Evolutionary conservation across 2,888 invertebrate genomes (phyloP), one percentile per base, ranked within the genome.

Genomic region (Aphidoletes aphidimyza): DNA sequence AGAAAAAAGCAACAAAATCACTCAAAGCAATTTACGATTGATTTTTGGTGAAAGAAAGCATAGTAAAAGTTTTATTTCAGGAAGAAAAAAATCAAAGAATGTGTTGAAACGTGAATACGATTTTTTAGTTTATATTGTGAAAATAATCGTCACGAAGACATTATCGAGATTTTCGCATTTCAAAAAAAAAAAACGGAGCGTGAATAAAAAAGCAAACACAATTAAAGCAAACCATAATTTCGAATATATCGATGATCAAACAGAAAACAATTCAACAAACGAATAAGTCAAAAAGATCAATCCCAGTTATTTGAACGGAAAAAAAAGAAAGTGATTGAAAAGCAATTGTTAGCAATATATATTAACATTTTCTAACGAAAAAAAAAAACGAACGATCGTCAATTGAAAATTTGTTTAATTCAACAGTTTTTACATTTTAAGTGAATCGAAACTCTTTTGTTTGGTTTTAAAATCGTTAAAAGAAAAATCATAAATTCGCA

Each of bases 271-370:
- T 81, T 81, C 22, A 37, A 81, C n/a, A n/a, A 81, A 30, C 81
- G n/a, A 69, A 34, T 5, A 30, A 34, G 34, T 69, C 34, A 8
- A 81, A 37, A 0, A 6, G n/a, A 37, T 37, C 81, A 37, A n/a
- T 81, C 9, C 81, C 81, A 81, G 81, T 81, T 19, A 81, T 81
- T 81, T 81, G 81, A 81, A 22, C 2, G n/a, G 47, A 47, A 47
- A 6, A 47, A 2, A 47, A 54, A 22, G 47, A 47, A 47, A 19
- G 17, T 17, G 17, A 2, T 17, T 47, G 2, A 11, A 78, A 34
- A 17, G 17, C 36, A 36, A 81, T 9, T 37, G 81, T 78, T 14
- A 36, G 36, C 54, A 69, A 36, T 8, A 17, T 34, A 69, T 34
- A 69, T 34, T 5, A 69, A 69, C 54, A 34, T 9, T 34, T 69